These are phyloP conservation scores for Diploscapter pachys DNA, from an alignment of 1,140 invertebrate genomes.

Conservation along the genomic window DNA sequence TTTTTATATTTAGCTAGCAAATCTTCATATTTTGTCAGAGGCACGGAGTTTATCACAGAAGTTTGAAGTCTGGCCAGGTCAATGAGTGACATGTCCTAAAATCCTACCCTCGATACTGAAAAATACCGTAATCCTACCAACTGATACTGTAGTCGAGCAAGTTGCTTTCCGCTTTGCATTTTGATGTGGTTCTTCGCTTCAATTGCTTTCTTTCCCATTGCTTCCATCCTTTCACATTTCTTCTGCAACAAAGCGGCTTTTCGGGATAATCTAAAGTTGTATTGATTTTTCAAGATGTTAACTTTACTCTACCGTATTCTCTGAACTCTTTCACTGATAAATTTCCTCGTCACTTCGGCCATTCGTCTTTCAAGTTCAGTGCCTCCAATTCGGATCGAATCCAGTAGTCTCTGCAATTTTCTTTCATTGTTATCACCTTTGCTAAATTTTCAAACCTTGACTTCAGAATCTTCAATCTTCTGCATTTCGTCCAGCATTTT, in stretches of 20 bases:
- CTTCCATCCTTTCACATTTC: background rate
- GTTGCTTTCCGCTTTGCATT: constrained; percentile 10
- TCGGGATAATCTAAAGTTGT: background rate
- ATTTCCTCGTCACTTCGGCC: constrained; percentile 30
- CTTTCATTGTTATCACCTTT: constrained; percentile 12
- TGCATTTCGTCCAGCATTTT: background rate
- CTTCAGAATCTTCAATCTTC: background rate
- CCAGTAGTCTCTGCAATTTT: constrained; percentile 18
- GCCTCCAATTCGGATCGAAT: constrained; percentile 30
- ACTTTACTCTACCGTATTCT: constrained; percentile 13
- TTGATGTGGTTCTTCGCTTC: constrained; percentile 7
- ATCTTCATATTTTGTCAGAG: constrained; percentile 22
- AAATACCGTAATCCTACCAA: background rate
- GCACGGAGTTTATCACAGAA: constrained; percentile 32
- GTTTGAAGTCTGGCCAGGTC: constrained; percentile 30
- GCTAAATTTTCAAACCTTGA: background rate
- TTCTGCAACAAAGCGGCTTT: background rate
- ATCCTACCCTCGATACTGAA: background rate
- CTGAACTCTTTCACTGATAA: constrained; percentile 30
- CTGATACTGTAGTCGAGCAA: constrained; percentile 4
- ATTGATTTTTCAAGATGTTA: background rate
- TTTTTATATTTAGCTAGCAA: constrained; percentile 27
- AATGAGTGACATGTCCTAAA: constrained; percentile 25
- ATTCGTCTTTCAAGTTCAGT: constrained; percentile 31
- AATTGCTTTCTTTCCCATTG: background rate